These are phyloP conservation scores for Anarhynchus alexandrinus DNA, from an alignment of 2,113 vertebrate species.

Conservation along the genomic window DNA sequence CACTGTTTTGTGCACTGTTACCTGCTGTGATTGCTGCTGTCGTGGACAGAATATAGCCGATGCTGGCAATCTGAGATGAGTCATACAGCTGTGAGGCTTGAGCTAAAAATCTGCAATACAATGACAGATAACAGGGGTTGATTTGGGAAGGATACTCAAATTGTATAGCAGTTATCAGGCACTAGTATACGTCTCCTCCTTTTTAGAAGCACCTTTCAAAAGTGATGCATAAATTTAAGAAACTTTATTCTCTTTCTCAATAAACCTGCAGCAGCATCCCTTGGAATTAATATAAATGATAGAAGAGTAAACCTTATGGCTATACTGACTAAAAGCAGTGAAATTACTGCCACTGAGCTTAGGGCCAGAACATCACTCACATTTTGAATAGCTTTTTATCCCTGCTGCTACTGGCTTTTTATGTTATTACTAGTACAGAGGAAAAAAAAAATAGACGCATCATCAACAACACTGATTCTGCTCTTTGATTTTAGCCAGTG, in stretches of 20 bases:
- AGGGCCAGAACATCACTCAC: neutral
- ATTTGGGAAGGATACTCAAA: neutral
- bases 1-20: conserved; percentile 56
- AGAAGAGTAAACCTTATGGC: neutral
- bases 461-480: neutral
- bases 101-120: conserved; percentile 83
- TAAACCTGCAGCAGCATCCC: neutral
- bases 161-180: neutral
- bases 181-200: neutral
- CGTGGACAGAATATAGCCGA: conserved; percentile 92
- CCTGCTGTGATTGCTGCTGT: conserved; percentile 84
- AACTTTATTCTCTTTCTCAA: neutral
- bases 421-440: neutral
- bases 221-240: neutral
- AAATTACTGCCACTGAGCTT: neutral
- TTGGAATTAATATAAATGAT: neutral
- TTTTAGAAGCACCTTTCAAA: neutral
- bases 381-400: neutral
- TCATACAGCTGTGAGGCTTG: conserved; percentile 89
- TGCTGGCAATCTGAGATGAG: conserved; percentile 85
- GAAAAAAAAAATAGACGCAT: neutral
- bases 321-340: neutral
- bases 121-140: neutral
- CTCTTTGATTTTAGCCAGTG: neutral
- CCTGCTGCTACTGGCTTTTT: neutral